Conservation (phyloP, 2,797 vertebrate species). For the Epinephelus malabaricus region DNA sequence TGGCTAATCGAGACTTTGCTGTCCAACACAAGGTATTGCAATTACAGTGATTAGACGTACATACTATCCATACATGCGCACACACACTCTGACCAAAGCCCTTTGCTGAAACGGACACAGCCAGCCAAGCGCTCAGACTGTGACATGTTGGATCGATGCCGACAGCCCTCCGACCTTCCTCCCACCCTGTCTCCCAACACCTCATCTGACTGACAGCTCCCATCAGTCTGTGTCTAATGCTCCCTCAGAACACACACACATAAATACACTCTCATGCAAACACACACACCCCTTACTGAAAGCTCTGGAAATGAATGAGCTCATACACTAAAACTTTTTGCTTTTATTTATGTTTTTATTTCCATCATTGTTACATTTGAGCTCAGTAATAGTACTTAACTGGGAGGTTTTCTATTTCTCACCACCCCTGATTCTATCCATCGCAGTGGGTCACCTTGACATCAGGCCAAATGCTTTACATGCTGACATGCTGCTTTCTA, state of each 20-base stretch:
- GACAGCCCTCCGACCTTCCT: conserved; percentile 46
- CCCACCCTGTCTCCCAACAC: conserved; percentile 47
- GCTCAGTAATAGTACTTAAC: neutral
- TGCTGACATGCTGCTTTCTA: conserved; percentile 51
- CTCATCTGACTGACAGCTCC: conserved; percentile 66
- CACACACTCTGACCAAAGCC: conserved; percentile 18
- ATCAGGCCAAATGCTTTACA: conserved; percentile 30
- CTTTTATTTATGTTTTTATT: neutral
- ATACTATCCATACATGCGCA: neutral
- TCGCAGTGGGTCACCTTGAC: conserved; percentile 67
- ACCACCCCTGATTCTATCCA: neutral
- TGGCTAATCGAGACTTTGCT: conserved; percentile 23
- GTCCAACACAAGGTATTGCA: conserved; percentile 13
- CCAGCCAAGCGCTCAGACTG: conserved; percentile 24
- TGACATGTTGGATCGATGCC: conserved; percentile 58
- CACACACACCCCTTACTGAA: neutral
- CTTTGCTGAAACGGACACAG: conserved; percentile 41
- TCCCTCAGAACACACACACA: conserved; percentile 20
- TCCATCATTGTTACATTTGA: neutral
- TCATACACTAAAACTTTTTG: no score
- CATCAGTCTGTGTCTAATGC: conserved; percentile 54
- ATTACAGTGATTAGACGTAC: conserved; percentile 27
- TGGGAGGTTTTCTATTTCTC: conserved; percentile 7
- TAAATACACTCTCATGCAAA: neutral
- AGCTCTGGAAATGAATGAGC: rapidly evolving